Evolutionary conservation across 2,113 vertebrate genomes (phyloP), one percentile per base, ranked within the genome.

Genomic region (Muntiacus reevesi): DNA sequence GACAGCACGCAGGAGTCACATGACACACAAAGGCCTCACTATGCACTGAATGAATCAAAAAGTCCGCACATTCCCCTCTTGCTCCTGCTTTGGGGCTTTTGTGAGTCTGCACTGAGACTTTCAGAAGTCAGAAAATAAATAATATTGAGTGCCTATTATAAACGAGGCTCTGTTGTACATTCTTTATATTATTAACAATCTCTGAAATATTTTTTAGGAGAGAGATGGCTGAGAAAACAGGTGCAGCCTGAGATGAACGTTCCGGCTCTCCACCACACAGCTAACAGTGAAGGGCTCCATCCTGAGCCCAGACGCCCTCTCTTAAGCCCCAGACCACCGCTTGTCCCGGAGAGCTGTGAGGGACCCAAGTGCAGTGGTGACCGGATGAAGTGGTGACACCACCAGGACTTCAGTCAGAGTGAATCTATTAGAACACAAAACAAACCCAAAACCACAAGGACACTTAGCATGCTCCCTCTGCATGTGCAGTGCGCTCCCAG

Each of bases 11-110:
- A 21, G 11, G 62, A 28, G 50, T 59, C 74, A 59, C 1, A 2
- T 0, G 10, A 11, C 5, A n/a, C n/a, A 8, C 14, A 19, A 89
- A 86, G 33, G 5, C 5, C 11, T 50, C 43, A 6, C 17, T 62
- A 3, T 3, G 1, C 0, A 14, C 2, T 3, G 6, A 36, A 28
- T 16, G 25, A 15, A 8, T 40, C 36, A 36, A 47, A 96, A 7
- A 59, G 0, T 2, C 30, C 3, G 2, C 28, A 1, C 17, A 16
- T 40, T 15, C 27, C 11, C 21, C 21, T 7, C 6, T 2, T 30
- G 3, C 4, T 67, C 33, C 36, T 71, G 76, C 33, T 13, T 19
- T 27, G 27, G 30, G 13, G 19, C 50, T 13, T 62, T 50, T 47
- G 8, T n/a, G n/a, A 62, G 47, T 84, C 36, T 74, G 90, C 88